These are phyloP conservation scores for Apamea anceps DNA, from an alignment of 2,888 invertebrate genomes.

Conservation along the genomic window DNA sequence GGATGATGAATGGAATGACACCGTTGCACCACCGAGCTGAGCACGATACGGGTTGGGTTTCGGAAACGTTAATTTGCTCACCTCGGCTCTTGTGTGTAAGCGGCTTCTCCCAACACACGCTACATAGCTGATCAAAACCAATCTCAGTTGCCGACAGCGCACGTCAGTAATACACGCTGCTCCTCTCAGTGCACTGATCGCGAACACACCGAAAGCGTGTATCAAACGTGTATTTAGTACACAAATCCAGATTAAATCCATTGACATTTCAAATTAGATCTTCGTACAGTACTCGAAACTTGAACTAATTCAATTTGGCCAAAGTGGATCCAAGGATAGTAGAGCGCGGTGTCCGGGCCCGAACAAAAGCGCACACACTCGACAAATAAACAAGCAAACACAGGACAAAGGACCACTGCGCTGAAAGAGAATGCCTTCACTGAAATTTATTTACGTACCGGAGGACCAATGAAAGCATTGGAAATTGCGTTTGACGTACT, in stretches of 20 bases:
- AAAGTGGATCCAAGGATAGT: constrained; percentile 78
- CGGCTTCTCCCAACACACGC: neutral
- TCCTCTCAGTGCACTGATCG: constrained; percentile 35
- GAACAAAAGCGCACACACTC: constrained; percentile 80
- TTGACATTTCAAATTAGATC: constrained; percentile 85
- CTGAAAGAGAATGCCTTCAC: constrained; percentile 72
- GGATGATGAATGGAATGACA: neutral
- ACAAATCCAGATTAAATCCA: constrained; percentile 85
- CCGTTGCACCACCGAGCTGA: neutral
- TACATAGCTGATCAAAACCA: constrained; percentile 24
- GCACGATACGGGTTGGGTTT: neutral
- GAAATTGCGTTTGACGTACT: constrained; percentile 70
- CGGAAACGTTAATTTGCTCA: constrained; percentile 21
- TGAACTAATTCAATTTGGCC: constrained; percentile 82
- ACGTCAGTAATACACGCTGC: constrained; percentile 14
- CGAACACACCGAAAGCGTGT: constrained; percentile 35
- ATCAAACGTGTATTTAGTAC: constrained; percentile 66
- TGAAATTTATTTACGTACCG: constrained; percentile 76
- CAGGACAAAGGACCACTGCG: constrained; percentile 75
- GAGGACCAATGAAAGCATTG: constrained; percentile 70
- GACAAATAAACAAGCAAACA: constrained; percentile 73
- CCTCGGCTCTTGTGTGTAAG: neutral
- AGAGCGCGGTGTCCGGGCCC: constrained; percentile 65
- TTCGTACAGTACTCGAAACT: constrained; percentile 72
- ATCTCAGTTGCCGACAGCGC: neutral